Percentiles rank a stretch among this genome's conserved stretches.
Evolutionary conservation across 1,140 invertebrate genomes (phyloP).

Genomic region (Idris sp.): DNA sequence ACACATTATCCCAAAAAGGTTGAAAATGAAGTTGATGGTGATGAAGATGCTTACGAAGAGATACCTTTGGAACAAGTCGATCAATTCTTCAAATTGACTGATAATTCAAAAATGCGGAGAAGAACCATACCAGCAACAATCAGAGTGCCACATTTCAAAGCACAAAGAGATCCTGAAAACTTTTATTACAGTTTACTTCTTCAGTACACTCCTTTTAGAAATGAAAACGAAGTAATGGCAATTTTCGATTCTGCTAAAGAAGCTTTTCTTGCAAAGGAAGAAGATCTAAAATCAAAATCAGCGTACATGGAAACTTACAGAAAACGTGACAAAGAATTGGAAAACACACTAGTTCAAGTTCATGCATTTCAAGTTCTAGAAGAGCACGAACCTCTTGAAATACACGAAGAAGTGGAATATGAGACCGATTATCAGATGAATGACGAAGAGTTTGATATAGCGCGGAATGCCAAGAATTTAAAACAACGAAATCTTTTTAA

Average conservation of each 20-base stretch:
- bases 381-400: constrained; percentile 11
- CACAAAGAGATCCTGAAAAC: constrained; percentile 64
- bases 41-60: constrained; percentile 9
- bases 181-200: no score
- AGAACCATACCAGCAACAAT: constrained; percentile 61
- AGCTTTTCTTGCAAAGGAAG: constrained; percentile 61
- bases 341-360: constrained; percentile 21
- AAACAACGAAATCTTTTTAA: constrained; percentile 14
- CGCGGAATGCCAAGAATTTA: constrained; percentile 13
- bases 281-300: constrained; percentile 13
- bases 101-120: constrained; percentile 9
- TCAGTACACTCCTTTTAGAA: constrained; percentile 67
- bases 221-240: constrained; percentile 65
- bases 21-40: constrained; percentile 4
- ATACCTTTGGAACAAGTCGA: not conserved
- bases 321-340: constrained; percentile 21
- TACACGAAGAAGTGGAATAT: constrained; percentile 2
- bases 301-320: constrained; percentile 19
- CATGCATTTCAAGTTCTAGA: constrained; percentile 31
- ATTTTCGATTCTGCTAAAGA: constrained; percentile 65
- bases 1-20: constrained; percentile 31
- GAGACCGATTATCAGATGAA: constrained; percentile 6
- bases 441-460: constrained; percentile 5
- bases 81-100: not conserved
- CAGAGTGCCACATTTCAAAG: constrained; percentile 68